Conservation (phyloP, 2,113 vertebrate species). For the Tetraodon nigroviridis region DNA sequence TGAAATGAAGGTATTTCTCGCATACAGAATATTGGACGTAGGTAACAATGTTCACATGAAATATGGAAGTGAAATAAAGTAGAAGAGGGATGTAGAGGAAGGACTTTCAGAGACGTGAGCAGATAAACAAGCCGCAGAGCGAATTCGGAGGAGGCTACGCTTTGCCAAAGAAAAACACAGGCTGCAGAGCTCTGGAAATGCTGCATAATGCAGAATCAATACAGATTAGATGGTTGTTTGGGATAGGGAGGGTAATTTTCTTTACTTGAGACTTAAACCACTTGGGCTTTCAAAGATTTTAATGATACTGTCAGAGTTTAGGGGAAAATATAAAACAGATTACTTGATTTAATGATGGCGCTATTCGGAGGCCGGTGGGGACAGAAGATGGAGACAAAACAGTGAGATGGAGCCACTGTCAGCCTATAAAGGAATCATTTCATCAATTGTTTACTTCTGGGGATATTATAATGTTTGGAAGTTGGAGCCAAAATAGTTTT, state of each 20-base stretch:
- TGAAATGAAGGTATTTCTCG: conserved; percentile 58
- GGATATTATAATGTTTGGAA: too few species aligned
- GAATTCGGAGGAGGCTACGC: conserved; percentile 36
- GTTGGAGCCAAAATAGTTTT: too few species aligned
- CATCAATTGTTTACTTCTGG: too few species aligned
- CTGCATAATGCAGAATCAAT: conserved; percentile 62
- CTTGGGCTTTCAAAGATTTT: conserved; percentile 40
- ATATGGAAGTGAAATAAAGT: conserved; percentile 41
- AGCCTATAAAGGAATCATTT: too few species aligned
- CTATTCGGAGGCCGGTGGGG: too few species aligned
- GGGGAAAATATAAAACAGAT: too few species aligned
- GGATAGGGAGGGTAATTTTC: conserved; percentile 40
- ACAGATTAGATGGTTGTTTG: conserved; percentile 66
- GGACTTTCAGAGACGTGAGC: conserved; percentile 42
- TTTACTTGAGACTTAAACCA: conserved; percentile 60
- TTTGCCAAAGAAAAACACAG: conserved; percentile 45
- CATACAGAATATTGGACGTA: conserved; percentile 39
- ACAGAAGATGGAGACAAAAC: too few species aligned
- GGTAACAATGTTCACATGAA: conserved; percentile 44
- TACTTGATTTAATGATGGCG: too few species aligned
- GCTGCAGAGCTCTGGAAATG: conserved; percentile 46
- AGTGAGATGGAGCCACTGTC: too few species aligned
- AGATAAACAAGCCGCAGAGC: conserved; percentile 36
- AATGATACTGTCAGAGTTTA: conserved; percentile 19
- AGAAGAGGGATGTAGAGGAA: conserved; percentile 40